phyloP scores from a whole-genome alignment of 2,888 invertebrate species.

The Automeris io region DNA sequence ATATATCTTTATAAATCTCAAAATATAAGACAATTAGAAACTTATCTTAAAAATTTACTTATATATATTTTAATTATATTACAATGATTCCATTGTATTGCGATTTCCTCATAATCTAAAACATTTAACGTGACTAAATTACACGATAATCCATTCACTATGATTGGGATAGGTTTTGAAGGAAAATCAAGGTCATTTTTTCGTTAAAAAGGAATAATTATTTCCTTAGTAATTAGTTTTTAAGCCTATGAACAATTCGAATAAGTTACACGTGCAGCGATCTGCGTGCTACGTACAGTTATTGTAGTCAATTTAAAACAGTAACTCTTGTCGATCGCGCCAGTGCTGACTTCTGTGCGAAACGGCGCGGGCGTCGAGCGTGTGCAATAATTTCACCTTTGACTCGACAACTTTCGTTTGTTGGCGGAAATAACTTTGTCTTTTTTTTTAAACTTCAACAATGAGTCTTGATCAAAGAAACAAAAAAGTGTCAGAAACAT shows the following conservation, averaged over 20 bases:
- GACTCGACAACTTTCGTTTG: constrained; percentile 28
- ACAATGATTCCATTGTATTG: not conserved
- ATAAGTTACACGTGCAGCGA: constrained; percentile 24
- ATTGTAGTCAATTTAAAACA: constrained; percentile 36
- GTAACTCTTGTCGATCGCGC: constrained; percentile 31
- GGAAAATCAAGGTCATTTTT: constrained; percentile 9
- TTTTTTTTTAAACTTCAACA: constrained; percentile 24
- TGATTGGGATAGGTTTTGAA: constrained; percentile 5
- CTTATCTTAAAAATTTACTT: no score
- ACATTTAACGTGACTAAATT: constrained; percentile 8
- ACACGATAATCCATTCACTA: constrained; percentile 1
- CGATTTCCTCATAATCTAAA: constrained; percentile 2
- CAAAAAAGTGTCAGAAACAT: constrained; percentile 62
- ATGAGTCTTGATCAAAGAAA: constrained; percentile 69
- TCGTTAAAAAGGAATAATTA: constrained; percentile 7
- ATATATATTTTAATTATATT: no score
- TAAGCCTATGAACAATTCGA: constrained; percentile 17
- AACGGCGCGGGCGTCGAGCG: constrained; percentile 48
- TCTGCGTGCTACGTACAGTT: constrained; percentile 25
- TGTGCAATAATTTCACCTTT: constrained; percentile 28
- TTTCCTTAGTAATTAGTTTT: constrained; percentile 10
- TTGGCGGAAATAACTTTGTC: constrained; percentile 47
- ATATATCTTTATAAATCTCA: no score
- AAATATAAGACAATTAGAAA: no score
- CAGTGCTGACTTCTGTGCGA: constrained; percentile 46